Evolutionary conservation across 2,888 invertebrate genomes (phyloP), one percentile per base, ranked within the genome.

Genomic region (Torymus auratus): DNA sequence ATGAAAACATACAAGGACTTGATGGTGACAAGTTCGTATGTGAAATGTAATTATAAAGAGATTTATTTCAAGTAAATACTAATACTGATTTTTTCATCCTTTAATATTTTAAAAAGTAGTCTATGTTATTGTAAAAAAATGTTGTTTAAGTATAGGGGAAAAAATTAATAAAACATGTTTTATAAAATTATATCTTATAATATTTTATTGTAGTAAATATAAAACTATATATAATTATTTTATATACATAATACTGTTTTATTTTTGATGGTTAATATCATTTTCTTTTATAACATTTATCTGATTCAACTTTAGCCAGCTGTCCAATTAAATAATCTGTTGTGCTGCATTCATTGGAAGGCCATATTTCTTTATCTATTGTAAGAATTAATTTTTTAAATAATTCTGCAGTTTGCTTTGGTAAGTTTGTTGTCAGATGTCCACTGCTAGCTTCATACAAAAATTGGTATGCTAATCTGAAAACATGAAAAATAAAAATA

Each of bases 401-500:
- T 78, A 82, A 74, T 50, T 78, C 68, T 60, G 58, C 75, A 23
- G 83, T 83, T 11, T 79, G 82, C 50, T 23, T 13, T 1, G 88
- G 82, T 55, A 88, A 75, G 41, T 85, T 76, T 7, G 85, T 75
- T 12, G 77, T 65, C 0, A 85, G 77, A 52, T 84, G 67, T 5
- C 85, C 87, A 12, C 81, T 56, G 4, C 85, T 83, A 53, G 86
- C 84, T n/a, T 83, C 84, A 81, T 88, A 85, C 23, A 90, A 83
- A 78, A 87, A 84, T n/a, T 87, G 79, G 60, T 90, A 90, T 15
- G 87, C 83, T 52, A 84, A 84, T 52, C 90, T 90, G 81, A 70
- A 61, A 62, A 79, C 71, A 68, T 55, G 76, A 67, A 78, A 62
- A 13, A 13, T 71, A 74, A 69, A 53, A 62, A 56, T 17, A 20